Conservation (phyloP, 2,113 vertebrate species). For the Chaetorhynchus papuensis region DNA sequence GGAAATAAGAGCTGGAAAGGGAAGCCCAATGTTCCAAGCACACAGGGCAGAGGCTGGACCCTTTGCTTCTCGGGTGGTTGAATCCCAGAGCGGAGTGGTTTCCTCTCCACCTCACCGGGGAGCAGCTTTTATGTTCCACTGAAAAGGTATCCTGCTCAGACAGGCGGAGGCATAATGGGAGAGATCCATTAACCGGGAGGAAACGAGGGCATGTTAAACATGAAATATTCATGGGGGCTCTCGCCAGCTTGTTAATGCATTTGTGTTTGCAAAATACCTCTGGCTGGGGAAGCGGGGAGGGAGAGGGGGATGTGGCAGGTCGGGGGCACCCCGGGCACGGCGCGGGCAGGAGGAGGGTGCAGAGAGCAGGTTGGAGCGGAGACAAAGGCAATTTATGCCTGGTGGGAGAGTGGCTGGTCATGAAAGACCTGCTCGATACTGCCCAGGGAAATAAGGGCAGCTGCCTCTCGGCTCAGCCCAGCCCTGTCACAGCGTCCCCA, state of each 20-base stretch:
- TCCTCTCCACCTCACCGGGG: constrained; percentile 53
- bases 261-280: constrained; percentile 67
- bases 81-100: constrained; percentile 23
- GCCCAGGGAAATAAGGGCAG: neutral
- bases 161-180: constrained; percentile 48
- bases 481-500: fast-evolving
- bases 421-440: neutral
- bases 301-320: neutral
- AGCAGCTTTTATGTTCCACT: constrained; percentile 63
- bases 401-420: neutral
- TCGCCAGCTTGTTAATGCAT: constrained; percentile 67
- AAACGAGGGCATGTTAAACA: constrained; percentile 64
- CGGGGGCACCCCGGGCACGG: neutral
- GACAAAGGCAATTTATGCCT: neutral
- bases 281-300: neutral
- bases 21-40: neutral
- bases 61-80: neutral
- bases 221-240: constrained; percentile 69
- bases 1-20: neutral
- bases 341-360: fast-evolving
- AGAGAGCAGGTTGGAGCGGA: neutral
- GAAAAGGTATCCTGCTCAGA: constrained; percentile 62
- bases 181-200: constrained; percentile 67
- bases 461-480: fast-evolving
- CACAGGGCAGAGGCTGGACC: neutral